A percentile compares a stretch with the other conserved stretches of the same genome.
Conservation (phyloP, 2,888 invertebrate genomes). For the Pristionchus exspectatus region DNA sequence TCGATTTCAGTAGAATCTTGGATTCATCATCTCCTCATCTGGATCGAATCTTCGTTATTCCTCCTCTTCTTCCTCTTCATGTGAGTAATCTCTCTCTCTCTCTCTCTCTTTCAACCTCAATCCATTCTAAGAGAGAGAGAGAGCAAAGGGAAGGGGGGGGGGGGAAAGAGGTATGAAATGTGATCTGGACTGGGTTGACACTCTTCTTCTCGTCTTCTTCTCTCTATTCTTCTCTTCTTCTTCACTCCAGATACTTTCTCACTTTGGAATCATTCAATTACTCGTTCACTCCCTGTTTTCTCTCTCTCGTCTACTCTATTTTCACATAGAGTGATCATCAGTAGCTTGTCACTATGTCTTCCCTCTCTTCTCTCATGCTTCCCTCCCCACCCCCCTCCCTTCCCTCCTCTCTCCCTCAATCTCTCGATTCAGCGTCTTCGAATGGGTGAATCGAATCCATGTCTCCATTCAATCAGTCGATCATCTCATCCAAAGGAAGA, state of each 20-base stretch:
- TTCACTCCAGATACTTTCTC: background rate
- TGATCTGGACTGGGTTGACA: constrained; percentile 52
- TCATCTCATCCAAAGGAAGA: background rate
- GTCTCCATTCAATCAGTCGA: constrained; percentile 5
- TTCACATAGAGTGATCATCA: constrained; percentile 33
- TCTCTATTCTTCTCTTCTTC: background rate
- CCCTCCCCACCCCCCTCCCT: background rate
- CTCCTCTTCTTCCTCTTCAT: background rate
- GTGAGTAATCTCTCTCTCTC: constrained; percentile 12
- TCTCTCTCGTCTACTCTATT: background rate
- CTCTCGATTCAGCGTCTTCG: constrained; percentile 7
- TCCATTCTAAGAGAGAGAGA: constrained; percentile 35
- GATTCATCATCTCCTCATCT: constrained; percentile 34
- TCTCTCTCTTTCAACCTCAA: constrained; percentile 17
- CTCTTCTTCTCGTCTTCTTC: constrained; percentile 46
- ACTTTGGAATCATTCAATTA: background rate
- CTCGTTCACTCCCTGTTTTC: background rate
- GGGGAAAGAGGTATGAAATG: constrained; percentile 33
- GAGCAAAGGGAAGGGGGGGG: background rate
- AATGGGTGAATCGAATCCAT: constrained; percentile 41
- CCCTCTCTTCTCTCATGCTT: background rate
- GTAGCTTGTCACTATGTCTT: constrained; percentile 31
- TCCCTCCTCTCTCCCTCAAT: constrained; percentile 6
- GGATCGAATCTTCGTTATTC: background rate
- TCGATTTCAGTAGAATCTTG: background rate